Evolutionary conservation across 1,140 invertebrate genomes (phyloP).

Genomic region (Drosophila ercepeae): DNA sequence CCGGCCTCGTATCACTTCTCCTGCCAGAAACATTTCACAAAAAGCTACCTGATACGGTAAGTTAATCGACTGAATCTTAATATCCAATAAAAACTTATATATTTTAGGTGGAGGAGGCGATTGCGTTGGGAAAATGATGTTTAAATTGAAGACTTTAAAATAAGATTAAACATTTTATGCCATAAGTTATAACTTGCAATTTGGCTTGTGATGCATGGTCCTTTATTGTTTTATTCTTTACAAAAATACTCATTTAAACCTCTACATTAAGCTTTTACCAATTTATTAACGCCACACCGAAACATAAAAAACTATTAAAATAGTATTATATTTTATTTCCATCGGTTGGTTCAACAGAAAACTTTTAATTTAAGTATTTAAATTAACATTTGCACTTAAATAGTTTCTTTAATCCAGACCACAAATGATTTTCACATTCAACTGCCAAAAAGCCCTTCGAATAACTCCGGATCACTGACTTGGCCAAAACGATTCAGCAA

Average conservation of each 20-base stretch:
- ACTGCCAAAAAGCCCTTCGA: constrained; percentile 68
- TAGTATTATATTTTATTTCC: too few species aligned
- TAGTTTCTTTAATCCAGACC: not conserved
- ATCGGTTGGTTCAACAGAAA: too few species aligned
- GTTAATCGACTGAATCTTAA: not conserved
- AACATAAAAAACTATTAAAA: not conserved
- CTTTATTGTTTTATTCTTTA: not conserved
- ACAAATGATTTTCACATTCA: constrained; percentile 47
- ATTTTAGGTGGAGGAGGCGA: constrained; percentile 58
- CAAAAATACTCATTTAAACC: not conserved
- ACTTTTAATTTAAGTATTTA: too few species aligned
- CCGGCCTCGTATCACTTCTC: constrained; percentile 84
- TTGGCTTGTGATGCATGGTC: too few species aligned
- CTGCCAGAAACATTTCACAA: constrained; percentile 87
- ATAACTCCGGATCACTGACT: constrained; percentile 59
- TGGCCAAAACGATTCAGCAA: constrained; percentile 63
- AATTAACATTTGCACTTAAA: not conserved
- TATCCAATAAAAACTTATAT: not conserved
- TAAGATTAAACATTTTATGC: not conserved
- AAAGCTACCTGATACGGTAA: constrained; percentile 86
- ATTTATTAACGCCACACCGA: too few species aligned
- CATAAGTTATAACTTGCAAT: not conserved
- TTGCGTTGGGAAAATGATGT: constrained; percentile 47
- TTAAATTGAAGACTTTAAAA: not conserved
- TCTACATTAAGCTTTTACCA: too few species aligned